A percentile compares a stretch with the other conserved stretches of the same genome.
Conservation (phyloP, 1,140 invertebrate species). For the Drosophila virilis region DNA sequence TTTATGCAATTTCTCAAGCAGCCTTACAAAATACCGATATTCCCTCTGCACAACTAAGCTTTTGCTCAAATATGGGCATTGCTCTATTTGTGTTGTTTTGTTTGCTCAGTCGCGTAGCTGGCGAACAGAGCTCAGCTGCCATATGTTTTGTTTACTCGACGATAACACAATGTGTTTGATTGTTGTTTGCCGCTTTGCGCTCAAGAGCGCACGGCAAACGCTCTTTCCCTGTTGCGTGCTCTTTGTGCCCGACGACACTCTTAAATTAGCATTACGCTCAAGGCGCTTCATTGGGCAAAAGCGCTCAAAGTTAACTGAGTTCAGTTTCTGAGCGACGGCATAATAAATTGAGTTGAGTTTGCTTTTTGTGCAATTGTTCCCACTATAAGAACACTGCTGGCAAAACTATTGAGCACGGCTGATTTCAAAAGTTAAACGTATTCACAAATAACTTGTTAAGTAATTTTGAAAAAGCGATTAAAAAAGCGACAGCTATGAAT, state of each 20-base stretch:
- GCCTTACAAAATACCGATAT: background rate
- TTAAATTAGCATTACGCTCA: background rate
- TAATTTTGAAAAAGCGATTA: no score
- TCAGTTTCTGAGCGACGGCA: slow-evolving; percentile 16
- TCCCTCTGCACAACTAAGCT: background rate
- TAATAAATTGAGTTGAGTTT: slow-evolving; percentile 23
- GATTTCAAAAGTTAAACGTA: background rate
- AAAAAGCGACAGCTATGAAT: no score
- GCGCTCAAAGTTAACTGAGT: slow-evolving; percentile 14
- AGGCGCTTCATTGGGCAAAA: slow-evolving; percentile 6
- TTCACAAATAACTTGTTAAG: background rate
- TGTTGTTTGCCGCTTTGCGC: background rate
- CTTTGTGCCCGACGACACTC: background rate
- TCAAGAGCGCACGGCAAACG: slow-evolving; percentile 4
- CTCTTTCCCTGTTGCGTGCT: background rate
- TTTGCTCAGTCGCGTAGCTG: background rate
- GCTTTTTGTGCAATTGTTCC: slow-evolving; percentile 37
- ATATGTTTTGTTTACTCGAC: slow-evolving; percentile 49
- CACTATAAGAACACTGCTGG: slow-evolving; percentile 48
- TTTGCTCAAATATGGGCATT: slow-evolving; percentile 15
- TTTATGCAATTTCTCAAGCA: background rate
- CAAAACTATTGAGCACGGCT: slow-evolving; percentile 1
- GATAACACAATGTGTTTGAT: slow-evolving; percentile 31
- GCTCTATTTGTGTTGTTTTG: background rate
- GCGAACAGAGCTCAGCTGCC: slow-evolving; percentile 9